These are phyloP conservation scores for Pygmarrhopalites habei DNA, from an alignment of 1,140 invertebrate species.

Conservation along the genomic window DNA sequence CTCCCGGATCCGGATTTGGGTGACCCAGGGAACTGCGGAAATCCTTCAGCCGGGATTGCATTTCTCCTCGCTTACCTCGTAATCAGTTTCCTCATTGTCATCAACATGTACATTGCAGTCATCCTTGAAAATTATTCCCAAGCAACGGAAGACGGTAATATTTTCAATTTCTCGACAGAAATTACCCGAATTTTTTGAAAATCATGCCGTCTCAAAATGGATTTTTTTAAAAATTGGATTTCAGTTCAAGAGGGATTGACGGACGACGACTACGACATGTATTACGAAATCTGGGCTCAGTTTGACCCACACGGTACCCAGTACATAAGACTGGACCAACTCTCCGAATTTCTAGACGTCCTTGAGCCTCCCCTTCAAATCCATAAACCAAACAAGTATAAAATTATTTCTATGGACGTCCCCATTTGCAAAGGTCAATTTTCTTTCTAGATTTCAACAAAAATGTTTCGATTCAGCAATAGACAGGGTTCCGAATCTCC, in stretches of 20 bases:
- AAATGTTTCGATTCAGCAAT: too few relatives aligned
- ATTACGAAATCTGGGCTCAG: too few relatives aligned
- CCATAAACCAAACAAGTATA: constrained; percentile 97
- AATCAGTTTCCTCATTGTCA: constrained; percentile 95
- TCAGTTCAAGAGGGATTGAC: constrained; percentile 95
- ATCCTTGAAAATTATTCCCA: constrained; percentile 97
- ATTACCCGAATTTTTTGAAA: too few relatives aligned
- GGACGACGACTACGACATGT: too few relatives aligned
- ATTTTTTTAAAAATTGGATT: too few relatives aligned
- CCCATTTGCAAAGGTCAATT: constrained; percentile 77
- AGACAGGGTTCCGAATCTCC: too few relatives aligned
- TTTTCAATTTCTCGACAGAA: too few relatives aligned
- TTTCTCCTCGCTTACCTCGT: constrained; percentile 93
- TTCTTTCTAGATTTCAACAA: too few relatives aligned
- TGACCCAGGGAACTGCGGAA: constrained; percentile 88
- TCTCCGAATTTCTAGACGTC: constrained; percentile 85
- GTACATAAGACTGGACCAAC: constrained; percentile 86
- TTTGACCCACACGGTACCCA: constrained; percentile 96
- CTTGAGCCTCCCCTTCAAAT: constrained; percentile 89
- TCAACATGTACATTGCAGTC: too few relatives aligned
- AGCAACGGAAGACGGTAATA: constrained; percentile 97
- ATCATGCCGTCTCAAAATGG: too few relatives aligned
- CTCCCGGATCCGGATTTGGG: constrained; percentile 72
- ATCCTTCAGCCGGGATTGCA: constrained; percentile 82
- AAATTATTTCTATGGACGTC: constrained; percentile 97